A percentile compares a stretch with the other conserved stretches of the same genome.
Conservation (phyloP, 2,888 invertebrate genomes). For the Caradrina clavipalpis region DNA sequence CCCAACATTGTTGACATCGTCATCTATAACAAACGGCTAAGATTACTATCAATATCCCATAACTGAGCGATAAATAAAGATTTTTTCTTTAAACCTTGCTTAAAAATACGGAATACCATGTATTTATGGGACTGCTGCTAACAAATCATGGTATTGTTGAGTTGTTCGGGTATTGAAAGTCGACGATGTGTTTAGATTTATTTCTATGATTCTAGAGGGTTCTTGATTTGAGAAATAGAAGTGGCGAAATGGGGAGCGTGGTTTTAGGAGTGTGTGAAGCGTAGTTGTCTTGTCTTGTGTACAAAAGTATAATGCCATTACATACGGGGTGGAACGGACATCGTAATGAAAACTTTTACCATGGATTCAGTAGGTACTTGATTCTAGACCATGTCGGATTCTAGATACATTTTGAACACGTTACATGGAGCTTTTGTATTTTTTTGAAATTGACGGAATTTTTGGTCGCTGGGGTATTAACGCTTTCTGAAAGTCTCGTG, state of each 20-base stretch:
- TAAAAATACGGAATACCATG: conserved; percentile 63
- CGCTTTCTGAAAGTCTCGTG: no score
- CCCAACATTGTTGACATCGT: conserved; percentile 65
- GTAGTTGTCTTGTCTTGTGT: conserved; percentile 8
- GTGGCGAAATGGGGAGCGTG: conserved; percentile 25
- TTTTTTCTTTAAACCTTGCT: conserved; percentile 73
- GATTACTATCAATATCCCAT: conserved; percentile 75
- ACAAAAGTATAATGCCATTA: no score
- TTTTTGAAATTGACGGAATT: no score
- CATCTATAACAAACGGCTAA: conserved; percentile 62
- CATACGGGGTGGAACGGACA: no score
- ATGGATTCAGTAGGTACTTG: no score
- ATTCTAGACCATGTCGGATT: no score
- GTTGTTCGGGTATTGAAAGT: conserved; percentile 74
- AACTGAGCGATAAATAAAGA: conserved; percentile 80
- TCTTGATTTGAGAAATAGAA: conserved; percentile 55
- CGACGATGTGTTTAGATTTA: conserved; percentile 85
- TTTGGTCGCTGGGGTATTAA: no score
- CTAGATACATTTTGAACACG: no score
- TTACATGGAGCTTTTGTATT: no score
- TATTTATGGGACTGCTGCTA: conserved; percentile 81
- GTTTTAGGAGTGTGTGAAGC: conserved; percentile 6
- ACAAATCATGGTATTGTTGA: conserved; percentile 85
- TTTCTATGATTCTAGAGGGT: conserved; percentile 61
- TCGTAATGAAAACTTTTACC: no score